Percentiles rank a stretch among this genome's conserved stretches.
Conservation (phyloP, 2,113 vertebrate genomes). For the Thunnus maccoyii region DNA sequence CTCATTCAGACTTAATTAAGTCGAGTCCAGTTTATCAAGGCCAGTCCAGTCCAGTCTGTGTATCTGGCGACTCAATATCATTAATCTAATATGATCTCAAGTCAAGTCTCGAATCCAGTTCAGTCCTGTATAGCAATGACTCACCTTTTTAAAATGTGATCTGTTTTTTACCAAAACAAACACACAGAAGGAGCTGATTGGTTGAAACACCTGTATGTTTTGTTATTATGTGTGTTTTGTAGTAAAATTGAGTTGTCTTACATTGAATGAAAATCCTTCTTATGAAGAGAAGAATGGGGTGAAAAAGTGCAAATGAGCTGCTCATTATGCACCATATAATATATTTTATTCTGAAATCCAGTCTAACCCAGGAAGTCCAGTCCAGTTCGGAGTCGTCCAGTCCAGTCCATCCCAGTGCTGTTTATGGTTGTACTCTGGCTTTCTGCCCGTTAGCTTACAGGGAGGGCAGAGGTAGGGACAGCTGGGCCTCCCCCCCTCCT, state of each 20-base stretch:
- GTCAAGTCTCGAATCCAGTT: neutral
- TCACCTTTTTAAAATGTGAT: no score
- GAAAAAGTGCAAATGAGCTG: no score
- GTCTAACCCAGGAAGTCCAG: neutral
- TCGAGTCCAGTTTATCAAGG: constrained; percentile 29
- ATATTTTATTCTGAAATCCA: no score
- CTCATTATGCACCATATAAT: no score
- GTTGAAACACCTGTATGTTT: no score
- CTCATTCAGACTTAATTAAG: constrained; percentile 50
- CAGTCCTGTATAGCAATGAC: neutral
- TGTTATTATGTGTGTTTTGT: no score
- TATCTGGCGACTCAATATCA: neutral
- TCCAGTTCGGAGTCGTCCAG: neutral
- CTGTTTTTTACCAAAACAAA: no score
- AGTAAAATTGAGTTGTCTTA: no score
- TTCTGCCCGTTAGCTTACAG: constrained; percentile 57
- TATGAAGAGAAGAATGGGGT: no score
- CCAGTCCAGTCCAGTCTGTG: neutral
- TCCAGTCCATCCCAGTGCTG: constrained; percentile 13
- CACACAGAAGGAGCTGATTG: no score
- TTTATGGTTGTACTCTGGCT: constrained; percentile 51
- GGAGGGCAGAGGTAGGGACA: constrained; percentile 73
- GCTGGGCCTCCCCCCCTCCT: constrained; percentile 58
- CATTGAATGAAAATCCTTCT: no score
- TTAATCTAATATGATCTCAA: neutral